Conservation (phyloP, 2,113 vertebrate genomes). For the Albula goreensis region DNA sequence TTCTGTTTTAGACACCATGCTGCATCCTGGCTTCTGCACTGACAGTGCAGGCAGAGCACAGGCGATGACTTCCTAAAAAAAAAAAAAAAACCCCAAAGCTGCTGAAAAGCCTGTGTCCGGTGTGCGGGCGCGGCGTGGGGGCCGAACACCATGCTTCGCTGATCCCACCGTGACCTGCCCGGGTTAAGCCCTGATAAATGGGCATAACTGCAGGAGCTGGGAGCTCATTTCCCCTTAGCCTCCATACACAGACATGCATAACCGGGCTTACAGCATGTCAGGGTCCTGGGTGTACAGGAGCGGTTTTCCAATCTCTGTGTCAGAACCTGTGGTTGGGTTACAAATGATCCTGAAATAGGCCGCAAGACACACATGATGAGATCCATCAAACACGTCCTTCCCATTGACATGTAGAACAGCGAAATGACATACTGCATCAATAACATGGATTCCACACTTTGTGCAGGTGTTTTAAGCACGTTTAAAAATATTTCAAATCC, state of each 20-base stretch:
- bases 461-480: background rate
- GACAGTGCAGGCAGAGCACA: background rate
- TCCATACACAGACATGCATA: background rate
- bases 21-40: background rate
- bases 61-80: background rate
- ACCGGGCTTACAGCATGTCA: no score
- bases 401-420: background rate
- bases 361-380: no score
- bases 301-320: no score
- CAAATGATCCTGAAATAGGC: no score
- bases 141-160: background rate
- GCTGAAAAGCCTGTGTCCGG: background rate
- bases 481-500: no score
- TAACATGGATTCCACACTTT: background rate
- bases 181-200: background rate
- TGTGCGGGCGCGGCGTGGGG: background rate
- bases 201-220: background rate
- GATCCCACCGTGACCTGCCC: background rate
- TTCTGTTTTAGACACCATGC: constrained; percentile 2
- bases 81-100: background rate
- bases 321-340: no score
- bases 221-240: background rate
- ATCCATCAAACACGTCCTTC: background rate
- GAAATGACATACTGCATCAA: background rate
- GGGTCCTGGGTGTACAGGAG: no score